phyloP scores from a whole-genome alignment of 2,113 vertebrate species.

The Monopterus albus region DNA sequence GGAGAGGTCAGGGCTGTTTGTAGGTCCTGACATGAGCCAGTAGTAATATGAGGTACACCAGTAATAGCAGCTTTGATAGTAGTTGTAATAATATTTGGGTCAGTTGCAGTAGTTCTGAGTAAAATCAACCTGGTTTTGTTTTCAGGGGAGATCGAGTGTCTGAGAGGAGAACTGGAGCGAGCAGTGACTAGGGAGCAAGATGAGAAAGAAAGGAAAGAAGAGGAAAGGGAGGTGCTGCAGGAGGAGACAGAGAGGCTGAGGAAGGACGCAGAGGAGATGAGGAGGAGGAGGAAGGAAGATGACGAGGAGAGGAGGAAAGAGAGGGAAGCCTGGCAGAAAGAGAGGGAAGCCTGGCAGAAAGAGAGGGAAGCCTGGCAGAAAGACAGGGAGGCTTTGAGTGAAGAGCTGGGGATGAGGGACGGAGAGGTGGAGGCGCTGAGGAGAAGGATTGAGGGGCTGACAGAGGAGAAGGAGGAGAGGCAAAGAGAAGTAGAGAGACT shows the following conservation, averaged over 20 bases:
- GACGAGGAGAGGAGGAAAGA: conserved; percentile 45
- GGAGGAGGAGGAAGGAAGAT: conserved; percentile 58
- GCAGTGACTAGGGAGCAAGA: conserved; percentile 9
- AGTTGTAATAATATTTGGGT: not conserved
- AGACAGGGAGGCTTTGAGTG: conserved; percentile 46
- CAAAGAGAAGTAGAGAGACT: conserved; percentile 43
- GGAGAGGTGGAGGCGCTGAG: conserved; percentile 58
- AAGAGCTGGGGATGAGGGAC: conserved; percentile 58
- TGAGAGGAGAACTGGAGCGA: conserved; percentile 78
- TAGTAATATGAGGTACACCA: not conserved
- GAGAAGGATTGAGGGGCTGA: conserved; percentile 35
- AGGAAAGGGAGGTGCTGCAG: conserved; percentile 28
- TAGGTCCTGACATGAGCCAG: no score
- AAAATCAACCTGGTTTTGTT: not conserved
- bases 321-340: conserved; percentile 59
- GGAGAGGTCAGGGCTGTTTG: no score
- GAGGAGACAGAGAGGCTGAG: conserved; percentile 31
- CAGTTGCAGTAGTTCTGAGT: not conserved
- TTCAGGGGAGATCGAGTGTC: conserved; percentile 86
- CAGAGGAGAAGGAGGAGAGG: conserved; percentile 55
- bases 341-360: conserved; percentile 59
- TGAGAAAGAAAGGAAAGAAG: conserved; percentile 41
- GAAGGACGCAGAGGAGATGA: conserved; percentile 58
- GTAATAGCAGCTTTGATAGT: not conserved
- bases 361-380: conserved; percentile 58